phyloP scores from a whole-genome alignment of 2,888 invertebrate genomes.

The Homarus gammarus region DNA sequence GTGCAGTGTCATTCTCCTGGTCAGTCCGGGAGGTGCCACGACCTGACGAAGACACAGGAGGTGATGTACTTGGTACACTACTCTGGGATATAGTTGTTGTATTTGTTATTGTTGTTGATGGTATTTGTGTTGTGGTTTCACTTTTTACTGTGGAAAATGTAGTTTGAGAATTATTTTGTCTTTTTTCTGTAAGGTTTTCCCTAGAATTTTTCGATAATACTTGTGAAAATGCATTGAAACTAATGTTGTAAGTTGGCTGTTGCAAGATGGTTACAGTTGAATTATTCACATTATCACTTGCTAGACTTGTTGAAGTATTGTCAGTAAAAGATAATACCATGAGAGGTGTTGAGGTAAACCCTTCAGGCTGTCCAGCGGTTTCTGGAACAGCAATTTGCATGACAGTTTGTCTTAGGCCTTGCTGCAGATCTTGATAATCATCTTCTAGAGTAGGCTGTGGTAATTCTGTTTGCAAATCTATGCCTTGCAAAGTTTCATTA shows the following conservation, averaged over 20 bases:
- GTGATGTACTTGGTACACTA: not conserved
- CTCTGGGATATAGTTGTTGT: not conserved
- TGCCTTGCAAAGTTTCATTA: not conserved
- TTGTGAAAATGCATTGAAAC: not conserved
- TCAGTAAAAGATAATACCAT: not conserved
- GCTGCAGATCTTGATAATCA: not conserved
- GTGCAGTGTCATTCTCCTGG: not conserved
- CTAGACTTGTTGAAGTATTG: not conserved
- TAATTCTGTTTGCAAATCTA: not conserved
- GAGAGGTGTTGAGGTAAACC: not conserved
- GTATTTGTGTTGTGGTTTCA: not conserved
- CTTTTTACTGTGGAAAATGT: not conserved
- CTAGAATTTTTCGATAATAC: not conserved
- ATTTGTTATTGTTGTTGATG: not conserved
- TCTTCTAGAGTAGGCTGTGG: not conserved
- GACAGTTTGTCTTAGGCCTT: not conserved
- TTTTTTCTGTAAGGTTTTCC: not conserved
- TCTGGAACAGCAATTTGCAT: not conserved
- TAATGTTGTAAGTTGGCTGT: not conserved
- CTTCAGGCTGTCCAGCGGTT: not conserved
- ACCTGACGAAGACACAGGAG: not conserved
- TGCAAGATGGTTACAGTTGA: not conserved
- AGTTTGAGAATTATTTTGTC: slow-evolving; percentile 5
- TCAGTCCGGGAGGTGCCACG: not conserved
- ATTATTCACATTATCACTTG: not conserved